Percentiles rank a stretch among this genome's conserved stretches.
Evolutionary conservation across 1,140 invertebrate species (phyloP).

Genomic region (Bombus waltoni): DNA sequence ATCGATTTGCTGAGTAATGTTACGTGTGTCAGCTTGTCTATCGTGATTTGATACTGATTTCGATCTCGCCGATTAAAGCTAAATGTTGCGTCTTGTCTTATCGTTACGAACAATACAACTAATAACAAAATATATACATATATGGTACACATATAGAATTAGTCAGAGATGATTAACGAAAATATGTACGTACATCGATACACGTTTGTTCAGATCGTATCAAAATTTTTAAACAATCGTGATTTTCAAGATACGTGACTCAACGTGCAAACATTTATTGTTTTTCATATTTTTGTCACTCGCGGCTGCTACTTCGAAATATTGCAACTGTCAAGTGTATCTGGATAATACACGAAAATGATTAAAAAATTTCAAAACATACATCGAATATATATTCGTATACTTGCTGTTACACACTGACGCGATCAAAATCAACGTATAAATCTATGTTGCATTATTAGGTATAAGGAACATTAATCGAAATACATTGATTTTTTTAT

Average conservation of each 20-base stretch:
- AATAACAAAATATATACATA: too few relatives aligned
- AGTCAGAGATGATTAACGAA: not conserved
- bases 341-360: not conserved
- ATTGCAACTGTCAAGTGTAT: not conserved
- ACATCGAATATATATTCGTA: not conserved
- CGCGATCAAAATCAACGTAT: not conserved
- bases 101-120: too few relatives aligned
- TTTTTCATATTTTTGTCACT: not conserved
- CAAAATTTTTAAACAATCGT: not conserved
- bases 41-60: too few relatives aligned
- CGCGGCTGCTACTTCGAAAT: too few relatives aligned
- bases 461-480: not conserved
- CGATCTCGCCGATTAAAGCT: too few relatives aligned
- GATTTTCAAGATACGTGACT: not conserved
- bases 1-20: too few relatives aligned
- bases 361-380: not conserved
- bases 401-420: not conserved
- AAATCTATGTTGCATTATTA: not conserved
- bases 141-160: not conserved
- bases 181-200: too few relatives aligned
- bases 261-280: not conserved
- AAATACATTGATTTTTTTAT: not conserved
- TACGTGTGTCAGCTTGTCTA: too few relatives aligned
- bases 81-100: too few relatives aligned
- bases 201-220: too few relatives aligned